phyloP scores from a whole-genome alignment of 2,888 invertebrate genomes.

The Dioctria linearis region DNA sequence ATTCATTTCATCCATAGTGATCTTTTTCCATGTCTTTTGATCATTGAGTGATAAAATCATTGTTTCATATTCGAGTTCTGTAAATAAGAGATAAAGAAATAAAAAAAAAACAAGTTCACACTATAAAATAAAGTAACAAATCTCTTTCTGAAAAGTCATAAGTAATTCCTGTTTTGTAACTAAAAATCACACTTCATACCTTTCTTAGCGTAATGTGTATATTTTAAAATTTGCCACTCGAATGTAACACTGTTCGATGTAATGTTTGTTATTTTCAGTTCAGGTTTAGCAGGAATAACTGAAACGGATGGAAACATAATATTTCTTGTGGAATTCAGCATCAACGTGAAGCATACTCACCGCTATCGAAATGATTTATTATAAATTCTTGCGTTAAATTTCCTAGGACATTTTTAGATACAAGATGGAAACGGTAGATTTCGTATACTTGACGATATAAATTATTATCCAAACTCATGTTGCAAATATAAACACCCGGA shows the following conservation, averaged over 20 bases:
- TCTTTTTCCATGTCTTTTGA: conserved; percentile 12
- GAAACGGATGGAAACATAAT: conserved; percentile 22
- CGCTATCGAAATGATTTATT: conserved; percentile 74
- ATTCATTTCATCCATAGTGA: conserved; percentile 25
- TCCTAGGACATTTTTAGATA: conserved; percentile 77
- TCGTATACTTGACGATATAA: conserved; percentile 72
- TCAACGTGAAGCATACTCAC: conserved; percentile 56
- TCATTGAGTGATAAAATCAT: conserved; percentile 25
- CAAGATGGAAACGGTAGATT: conserved; percentile 75
- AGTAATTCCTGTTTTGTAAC: too few relatives aligned
- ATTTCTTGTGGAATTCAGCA: neutral
- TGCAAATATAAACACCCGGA: conserved; percentile 52
- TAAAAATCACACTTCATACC: neutral
- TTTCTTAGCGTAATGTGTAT: conserved; percentile 43
- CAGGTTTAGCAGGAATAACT: conserved; percentile 65
- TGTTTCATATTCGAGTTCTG: conserved; percentile 64
- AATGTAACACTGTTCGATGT: conserved; percentile 64
- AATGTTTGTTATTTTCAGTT: conserved; percentile 62
- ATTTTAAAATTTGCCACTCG: conserved; percentile 65
- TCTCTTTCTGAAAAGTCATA: too few relatives aligned
- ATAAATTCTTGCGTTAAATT: conserved; percentile 71
- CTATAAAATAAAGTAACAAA: too few relatives aligned
- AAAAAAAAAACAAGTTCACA: too few relatives aligned
- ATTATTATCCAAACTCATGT: conserved; percentile 61
- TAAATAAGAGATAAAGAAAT: neutral